Percentiles rank a stretch among this genome's conserved stretches.
Conservation (phyloP, 1,140 invertebrate species). For the Lordiphosa collinella region DNA sequence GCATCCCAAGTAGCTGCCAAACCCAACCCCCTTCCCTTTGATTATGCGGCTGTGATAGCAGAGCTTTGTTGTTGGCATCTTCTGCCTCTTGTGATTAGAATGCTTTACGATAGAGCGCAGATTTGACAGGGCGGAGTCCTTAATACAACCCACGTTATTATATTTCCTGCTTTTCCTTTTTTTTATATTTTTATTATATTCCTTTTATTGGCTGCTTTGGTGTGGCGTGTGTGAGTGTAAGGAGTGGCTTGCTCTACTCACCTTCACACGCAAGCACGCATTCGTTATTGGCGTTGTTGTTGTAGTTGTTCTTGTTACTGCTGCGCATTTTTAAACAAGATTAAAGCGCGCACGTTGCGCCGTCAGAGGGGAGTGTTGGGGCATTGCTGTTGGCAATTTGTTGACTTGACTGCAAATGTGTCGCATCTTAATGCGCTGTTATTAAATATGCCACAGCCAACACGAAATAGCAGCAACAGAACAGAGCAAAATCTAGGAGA, state of each 20-base stretch:
- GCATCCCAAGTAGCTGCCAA: background rate
- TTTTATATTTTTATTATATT: conserved; percentile 5
- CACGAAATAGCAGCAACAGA: no score
- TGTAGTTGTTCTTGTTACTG: conserved; percentile 43
- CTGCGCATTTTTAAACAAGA: conserved; percentile 76
- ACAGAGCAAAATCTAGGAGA: background rate
- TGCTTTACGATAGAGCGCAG: conserved; percentile 51
- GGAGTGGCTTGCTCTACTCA: background rate
- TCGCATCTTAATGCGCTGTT: conserved; percentile 68
- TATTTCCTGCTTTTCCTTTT: conserved; percentile 7
- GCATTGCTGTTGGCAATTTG: conserved; percentile 66
- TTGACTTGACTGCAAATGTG: conserved; percentile 72
- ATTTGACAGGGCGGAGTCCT: conserved; percentile 65
- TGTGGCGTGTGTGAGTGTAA: background rate
- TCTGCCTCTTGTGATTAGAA: conserved; percentile 54
- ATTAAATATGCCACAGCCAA: conserved; percentile 61
- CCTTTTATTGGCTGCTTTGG: background rate
- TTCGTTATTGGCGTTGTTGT: conserved; percentile 24
- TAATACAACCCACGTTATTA: conserved; percentile 53
- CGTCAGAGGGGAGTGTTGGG: background rate
- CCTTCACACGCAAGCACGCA: conserved; percentile 21
- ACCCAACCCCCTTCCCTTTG: conserved; percentile 38
- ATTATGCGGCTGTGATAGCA: conserved; percentile 68
- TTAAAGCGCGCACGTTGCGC: conserved; percentile 65
- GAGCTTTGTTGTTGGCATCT: conserved; percentile 39